A percentile compares a stretch with the other conserved stretches of the same genome.
These are phyloP conservation scores for Valencia hispanica DNA, from an alignment of 2,797 vertebrate genomes.

Conservation along the genomic window DNA sequence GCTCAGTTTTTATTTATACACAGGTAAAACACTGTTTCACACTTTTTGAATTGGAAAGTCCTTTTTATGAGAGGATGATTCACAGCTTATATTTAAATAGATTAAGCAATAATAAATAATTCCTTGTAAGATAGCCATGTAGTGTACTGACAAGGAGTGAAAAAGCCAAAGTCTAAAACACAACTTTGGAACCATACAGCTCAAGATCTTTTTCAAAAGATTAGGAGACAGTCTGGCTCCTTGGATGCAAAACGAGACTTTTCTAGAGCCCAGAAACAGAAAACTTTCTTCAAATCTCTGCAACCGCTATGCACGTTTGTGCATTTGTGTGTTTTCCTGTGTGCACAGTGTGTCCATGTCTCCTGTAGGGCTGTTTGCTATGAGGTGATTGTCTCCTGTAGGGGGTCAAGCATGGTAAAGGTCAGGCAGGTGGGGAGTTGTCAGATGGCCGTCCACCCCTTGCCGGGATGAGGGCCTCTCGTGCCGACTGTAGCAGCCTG, in stretches of 20 bases:
- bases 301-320: slow-evolving; percentile 17
- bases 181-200: not conserved
- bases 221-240: not conserved
- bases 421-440: slow-evolving; percentile 83
- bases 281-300: slow-evolving; percentile 32
- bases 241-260: not conserved
- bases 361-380: slow-evolving; percentile 69
- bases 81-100: not conserved
- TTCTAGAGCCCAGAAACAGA: not conserved
- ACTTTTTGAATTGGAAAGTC: not conserved
- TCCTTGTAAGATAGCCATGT: not conserved
- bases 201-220: not conserved
- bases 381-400: slow-evolving; percentile 77
- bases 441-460: slow-evolving; percentile 75
- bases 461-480: slow-evolving; percentile 66
- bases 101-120: not conserved
- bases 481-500: slow-evolving; percentile 68
- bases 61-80: not conserved
- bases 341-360: slow-evolving; percentile 56
- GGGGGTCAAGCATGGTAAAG: slow-evolving; percentile 83
- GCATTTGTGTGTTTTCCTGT: slow-evolving; percentile 37
- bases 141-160: not conserved
- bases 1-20: not conserved
- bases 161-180: not conserved
- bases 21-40: not conserved